Evolutionary conservation across 30 jellyfish, hydroid and myxozoan genomes (phyloP), one percentile per base, ranked within the genome.

Genomic region (Turritopsis dohrnii): DNA sequence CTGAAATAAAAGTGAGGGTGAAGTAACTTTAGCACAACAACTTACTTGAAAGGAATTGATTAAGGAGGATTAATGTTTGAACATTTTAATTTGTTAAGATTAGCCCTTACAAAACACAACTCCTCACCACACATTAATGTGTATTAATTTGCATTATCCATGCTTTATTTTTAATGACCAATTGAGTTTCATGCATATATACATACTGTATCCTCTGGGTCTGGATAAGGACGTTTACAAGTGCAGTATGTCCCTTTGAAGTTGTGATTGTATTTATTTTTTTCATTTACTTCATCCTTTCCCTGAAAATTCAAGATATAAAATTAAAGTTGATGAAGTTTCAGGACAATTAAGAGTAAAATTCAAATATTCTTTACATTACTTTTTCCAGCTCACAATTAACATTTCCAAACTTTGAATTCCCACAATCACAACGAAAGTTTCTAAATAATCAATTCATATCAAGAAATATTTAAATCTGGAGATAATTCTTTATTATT

Each of bases 341-440:
- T 41, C 60, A 5, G 60, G 5, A 3, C 13, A 3, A 3, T 20
- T 28, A 71, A 69, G 75, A 53, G 21, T 17, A 5, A 1, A 72
- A 8, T 72, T 72, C 1, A 17, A 18, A 26, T 77, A 26, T 18
- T 66, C n/a, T 24, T n/a, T 18, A 53, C 71, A 30, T 87, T 81
- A 93, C 98, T 83, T 85, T 29, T 29, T 26, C 30, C 22, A 93
- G 79, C 31, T 85, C 79, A 96, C 98, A 93, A 19, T 53, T 28
- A 66, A 85, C 88, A 18, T 65, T 89, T 8, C 74, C 77, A 85
- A 88, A 93, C 53, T 81, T 81, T 29, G 90, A 76, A 85, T 93
- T 93, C 53, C 98, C 98, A 93, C 98, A 93, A 52, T 93, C 98
- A 82, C 98, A 93, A 28, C 96, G 83, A 84, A 93, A 87, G 71